Evolutionary conservation across 2,888 invertebrate genomes (phyloP), one percentile per base, ranked within the genome.

Genomic region (Cactoblastis cactorum): DNA sequence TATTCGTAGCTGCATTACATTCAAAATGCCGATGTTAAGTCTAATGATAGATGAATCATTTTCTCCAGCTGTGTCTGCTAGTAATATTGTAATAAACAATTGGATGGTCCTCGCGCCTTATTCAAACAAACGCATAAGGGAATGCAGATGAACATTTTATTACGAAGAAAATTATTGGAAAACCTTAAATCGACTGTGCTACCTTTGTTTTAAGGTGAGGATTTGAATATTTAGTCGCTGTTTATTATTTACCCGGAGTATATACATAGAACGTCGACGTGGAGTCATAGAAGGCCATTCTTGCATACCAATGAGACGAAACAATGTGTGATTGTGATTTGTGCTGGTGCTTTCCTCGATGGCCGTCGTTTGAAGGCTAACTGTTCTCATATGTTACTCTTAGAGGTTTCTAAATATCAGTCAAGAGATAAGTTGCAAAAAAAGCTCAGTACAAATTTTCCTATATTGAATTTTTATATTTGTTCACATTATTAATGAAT

Each of bases 231-330:
- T 19, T 19, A 35, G 14, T 5, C 15, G 14, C 12, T 41, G 41
- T 24, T 24, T 39, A 19, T 39, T 39, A 39, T 41, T 41, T 24
- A 41, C 41, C 9, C 12, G 41, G 19, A 35, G 14, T 35, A 35
- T 1, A 35, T 14, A 15, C 34, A 47, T 28, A 37, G 32, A 43
- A 22, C 37, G 37, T 39, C 33, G 49, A 12, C 55, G 41, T 54
- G 56, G 52, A 61, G 62, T 57, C 61, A 66, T 61, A 65, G 65
- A 63, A 51, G 51, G 53, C 39, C 63, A 57, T 52, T 55, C 63
- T 65, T 65, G 80, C 76, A 80, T 80, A 77, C 77, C 63, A 78
- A 80, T 78, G 61, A 68, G 57, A 50, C 35, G 56, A 61, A 65
- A 76, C 77, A 77, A 74, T 68, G 61, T 67, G 71, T 67, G 62